Conservation (phyloP, 2,797 vertebrate genomes). For the Gymnothorax javanicus region DNA sequence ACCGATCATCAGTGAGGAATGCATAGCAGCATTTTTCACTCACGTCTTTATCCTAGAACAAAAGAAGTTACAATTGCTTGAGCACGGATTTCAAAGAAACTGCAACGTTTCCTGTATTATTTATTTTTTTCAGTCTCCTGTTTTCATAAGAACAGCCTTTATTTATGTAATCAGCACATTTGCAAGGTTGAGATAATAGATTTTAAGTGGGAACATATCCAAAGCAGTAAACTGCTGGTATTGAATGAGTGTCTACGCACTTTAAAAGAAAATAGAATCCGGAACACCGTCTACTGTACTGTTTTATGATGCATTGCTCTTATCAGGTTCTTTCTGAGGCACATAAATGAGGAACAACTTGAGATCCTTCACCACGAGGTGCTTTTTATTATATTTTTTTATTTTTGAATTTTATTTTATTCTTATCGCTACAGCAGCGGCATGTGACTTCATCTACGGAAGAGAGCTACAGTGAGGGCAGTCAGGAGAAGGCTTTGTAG, state of each 20-base stretch:
- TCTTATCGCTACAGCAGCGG: neutral
- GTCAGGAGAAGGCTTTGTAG: neutral
- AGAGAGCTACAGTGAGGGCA: slow-evolving; percentile 24
- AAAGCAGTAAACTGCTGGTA: neutral
- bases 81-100: neutral
- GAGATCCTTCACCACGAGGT: neutral
- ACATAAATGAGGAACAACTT: neutral
- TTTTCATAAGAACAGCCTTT: neutral
- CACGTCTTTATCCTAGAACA: neutral
- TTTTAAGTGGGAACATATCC: neutral
- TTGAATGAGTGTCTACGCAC: neutral
- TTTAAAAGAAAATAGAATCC: neutral
- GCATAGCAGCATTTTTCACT: neutral
- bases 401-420: neutral
- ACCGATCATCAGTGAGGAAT: neutral
- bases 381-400: neutral
- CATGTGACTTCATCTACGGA: neutral
- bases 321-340: neutral
- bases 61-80: neutral
- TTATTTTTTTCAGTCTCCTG: neutral
- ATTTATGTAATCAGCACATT: neutral
- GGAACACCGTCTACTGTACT: neutral
- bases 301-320: neutral
- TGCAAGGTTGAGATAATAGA: neutral
- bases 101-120: neutral